Evolutionary conservation across 1,140 invertebrate species (phyloP).

Genomic region (Rhagoletis zephyria): DNA sequence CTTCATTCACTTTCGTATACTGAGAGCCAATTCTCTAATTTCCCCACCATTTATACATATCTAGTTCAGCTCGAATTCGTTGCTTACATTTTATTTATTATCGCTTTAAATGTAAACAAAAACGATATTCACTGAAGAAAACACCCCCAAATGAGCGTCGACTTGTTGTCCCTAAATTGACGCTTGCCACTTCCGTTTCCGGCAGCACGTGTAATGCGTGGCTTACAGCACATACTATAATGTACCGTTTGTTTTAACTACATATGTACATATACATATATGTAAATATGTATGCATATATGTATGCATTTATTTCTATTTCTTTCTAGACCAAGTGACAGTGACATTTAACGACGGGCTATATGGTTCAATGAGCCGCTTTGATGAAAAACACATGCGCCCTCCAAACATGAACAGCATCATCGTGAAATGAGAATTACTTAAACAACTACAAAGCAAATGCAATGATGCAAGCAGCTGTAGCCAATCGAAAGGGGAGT

Average conservation of each 20-base stretch:
- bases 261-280: not conserved
- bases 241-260: not conserved
- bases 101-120: not conserved
- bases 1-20: not conserved
- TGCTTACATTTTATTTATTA: not conserved
- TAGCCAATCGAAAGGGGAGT: not conserved
- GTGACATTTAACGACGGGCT: not conserved
- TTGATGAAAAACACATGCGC: constrained; percentile 26
- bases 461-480: not conserved
- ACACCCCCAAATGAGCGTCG: constrained; percentile 38
- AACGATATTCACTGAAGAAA: constrained; percentile 3
- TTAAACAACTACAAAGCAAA: not conserved
- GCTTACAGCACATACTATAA: not conserved
- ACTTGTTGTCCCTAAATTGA: not conserved
- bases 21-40: not conserved
- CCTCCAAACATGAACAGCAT: not conserved
- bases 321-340: not conserved
- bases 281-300: not conserved
- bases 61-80: not conserved
- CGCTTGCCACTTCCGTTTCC: constrained; percentile 37
- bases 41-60: constrained; percentile 4
- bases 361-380: constrained; percentile 28
- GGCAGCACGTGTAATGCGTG: not conserved
- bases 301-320: not conserved
- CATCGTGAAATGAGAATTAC: not conserved